phyloP scores from a whole-genome alignment of 2,888 invertebrate species.

The Andrena haemorrhoa region DNA sequence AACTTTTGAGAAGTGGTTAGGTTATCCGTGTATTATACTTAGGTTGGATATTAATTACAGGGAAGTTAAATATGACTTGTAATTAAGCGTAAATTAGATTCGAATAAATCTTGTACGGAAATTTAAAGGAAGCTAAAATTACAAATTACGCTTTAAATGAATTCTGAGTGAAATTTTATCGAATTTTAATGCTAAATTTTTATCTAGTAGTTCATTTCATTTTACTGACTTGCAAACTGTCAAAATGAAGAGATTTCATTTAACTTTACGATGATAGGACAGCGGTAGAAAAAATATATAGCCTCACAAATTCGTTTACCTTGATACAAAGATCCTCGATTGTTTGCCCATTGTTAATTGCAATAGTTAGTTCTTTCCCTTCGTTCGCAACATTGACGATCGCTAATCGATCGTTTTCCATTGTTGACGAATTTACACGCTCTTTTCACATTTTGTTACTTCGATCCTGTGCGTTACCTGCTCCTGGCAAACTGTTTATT shows the following conservation, averaged over 20 bases:
- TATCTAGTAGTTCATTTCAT: background rate
- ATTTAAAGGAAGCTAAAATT: background rate
- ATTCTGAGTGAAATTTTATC: background rate
- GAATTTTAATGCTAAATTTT: background rate
- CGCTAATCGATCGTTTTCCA: slow-evolving; percentile 79
- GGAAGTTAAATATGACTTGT: background rate
- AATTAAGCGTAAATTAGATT: background rate
- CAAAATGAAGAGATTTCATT: background rate
- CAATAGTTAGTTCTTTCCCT: slow-evolving; percentile 76
- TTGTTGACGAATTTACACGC: slow-evolving; percentile 48
- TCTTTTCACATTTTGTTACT: slow-evolving; percentile 42
- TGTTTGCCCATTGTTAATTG: slow-evolving; percentile 74
- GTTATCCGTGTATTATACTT: background rate
- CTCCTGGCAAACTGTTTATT: slow-evolving; percentile 48
- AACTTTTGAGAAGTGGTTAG: background rate
- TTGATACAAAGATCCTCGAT: slow-evolving; percentile 82
- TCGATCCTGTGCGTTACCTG: background rate
- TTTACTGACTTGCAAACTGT: background rate
- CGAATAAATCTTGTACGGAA: background rate
- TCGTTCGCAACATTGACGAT: slow-evolving; percentile 77
- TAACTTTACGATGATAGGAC: slow-evolving; percentile 12
- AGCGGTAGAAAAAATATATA: background rate
- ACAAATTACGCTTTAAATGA: slow-evolving; percentile 21
- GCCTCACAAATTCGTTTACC: slow-evolving; percentile 61
- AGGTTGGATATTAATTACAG: background rate